Percentiles rank a stretch among this genome's conserved stretches.
Conservation (phyloP, 2,797 vertebrate species). For the Diplodus sargus region DNA sequence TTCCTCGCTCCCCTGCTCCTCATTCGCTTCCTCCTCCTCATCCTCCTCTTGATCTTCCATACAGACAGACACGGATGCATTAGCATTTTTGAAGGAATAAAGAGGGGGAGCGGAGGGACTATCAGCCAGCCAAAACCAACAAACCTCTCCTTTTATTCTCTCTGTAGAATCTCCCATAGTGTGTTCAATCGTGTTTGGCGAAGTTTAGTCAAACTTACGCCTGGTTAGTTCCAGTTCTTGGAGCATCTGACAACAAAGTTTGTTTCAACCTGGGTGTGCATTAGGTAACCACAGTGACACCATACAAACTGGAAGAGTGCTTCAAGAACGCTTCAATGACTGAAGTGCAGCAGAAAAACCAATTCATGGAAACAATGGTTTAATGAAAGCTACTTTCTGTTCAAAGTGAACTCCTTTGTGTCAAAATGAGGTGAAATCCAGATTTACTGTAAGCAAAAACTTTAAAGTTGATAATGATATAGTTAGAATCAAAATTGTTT, state of each 20-base stretch:
- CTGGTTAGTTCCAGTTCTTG: slow-evolving; percentile 1
- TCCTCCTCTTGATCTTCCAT: slow-evolving; percentile 47
- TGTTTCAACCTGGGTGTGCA: background rate
- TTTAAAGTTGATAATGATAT: background rate
- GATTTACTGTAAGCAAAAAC: background rate
- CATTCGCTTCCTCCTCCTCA: slow-evolving; percentile 23
- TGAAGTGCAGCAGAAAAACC: background rate
- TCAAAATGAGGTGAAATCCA: background rate
- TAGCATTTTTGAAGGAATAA: slow-evolving; percentile 43
- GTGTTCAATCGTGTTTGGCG: slow-evolving; percentile 4
- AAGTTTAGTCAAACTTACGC: background rate
- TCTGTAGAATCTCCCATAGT: background rate
- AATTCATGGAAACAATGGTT: background rate
- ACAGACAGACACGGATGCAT: slow-evolving; percentile 38
- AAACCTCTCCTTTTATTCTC: slow-evolving; percentile 14
- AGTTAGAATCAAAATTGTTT: background rate
- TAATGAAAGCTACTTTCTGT: background rate
- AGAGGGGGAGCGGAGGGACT: slow-evolving; percentile 21
- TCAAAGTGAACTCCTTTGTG: background rate
- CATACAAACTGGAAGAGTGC: background rate
- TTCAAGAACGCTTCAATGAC: no score
- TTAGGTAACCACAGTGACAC: background rate
- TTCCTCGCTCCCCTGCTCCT: slow-evolving; percentile 44
- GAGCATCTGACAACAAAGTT: slow-evolving; percentile 2
- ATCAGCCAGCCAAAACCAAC: slow-evolving; percentile 15